Conservation (phyloP, 2,113 vertebrate genomes). For the Nesogale talazaci region DNA sequence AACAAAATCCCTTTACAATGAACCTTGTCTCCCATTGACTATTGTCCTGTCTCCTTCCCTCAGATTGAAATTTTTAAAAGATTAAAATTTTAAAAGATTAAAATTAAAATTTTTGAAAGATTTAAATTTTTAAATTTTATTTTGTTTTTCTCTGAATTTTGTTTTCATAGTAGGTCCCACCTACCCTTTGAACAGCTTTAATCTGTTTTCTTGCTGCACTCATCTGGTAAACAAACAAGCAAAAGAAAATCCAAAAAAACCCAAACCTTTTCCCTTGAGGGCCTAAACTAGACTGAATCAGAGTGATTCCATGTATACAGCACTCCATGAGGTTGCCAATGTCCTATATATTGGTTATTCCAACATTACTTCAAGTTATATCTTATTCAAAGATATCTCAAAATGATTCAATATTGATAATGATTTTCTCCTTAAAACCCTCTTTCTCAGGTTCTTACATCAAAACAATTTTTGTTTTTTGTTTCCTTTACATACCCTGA, state of each 20-base stretch:
- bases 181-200: not conserved
- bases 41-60: not conserved
- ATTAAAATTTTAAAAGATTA: too few species aligned
- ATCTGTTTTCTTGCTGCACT: not conserved
- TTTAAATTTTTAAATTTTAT: not conserved
- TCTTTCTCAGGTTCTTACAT: not conserved
- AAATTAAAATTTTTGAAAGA: not conserved
- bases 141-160: slow-evolving; percentile 30
- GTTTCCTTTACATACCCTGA: not conserved
- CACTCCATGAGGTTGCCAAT: not conserved
- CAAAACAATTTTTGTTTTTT: not conserved
- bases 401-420: not conserved
- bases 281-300: not conserved
- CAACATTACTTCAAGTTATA: not conserved
- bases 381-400: not conserved
- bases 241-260: not conserved
- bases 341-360: not conserved
- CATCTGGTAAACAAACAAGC: not conserved
- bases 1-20: not conserved
- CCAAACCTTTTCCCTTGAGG: not conserved
- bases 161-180: not conserved
- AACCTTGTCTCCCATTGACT: not conserved
- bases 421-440: not conserved
- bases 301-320: not conserved
- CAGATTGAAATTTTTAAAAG: not conserved